Evolutionary conservation across 92 coral and sea anemone genomes (phyloP).

Genomic region (Epizoanthus scotinus): DNA sequence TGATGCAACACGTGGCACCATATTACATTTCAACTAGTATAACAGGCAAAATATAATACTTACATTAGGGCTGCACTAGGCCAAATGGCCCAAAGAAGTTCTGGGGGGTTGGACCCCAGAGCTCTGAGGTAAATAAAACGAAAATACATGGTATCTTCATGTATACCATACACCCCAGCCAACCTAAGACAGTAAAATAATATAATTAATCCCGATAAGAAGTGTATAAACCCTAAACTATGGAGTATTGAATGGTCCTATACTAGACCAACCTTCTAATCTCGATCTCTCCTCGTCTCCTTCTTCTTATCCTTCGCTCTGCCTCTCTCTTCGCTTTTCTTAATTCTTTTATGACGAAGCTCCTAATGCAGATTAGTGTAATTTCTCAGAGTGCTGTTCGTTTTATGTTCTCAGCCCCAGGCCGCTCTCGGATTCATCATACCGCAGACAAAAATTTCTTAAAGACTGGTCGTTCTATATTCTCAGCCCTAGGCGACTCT

Average conservation of each 20-base stretch:
- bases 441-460: too few relatives aligned
- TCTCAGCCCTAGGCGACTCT: too few relatives aligned
- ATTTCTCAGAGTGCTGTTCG: too few relatives aligned
- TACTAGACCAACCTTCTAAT: neutral
- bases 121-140: neutral
- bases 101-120: neutral
- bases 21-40: too few relatives aligned
- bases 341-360: too few relatives aligned
- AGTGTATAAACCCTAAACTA: neutral
- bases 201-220: neutral
- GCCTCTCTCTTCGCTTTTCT: neutral
- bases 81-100: neutral
- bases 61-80: neutral
- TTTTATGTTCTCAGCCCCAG: too few relatives aligned
- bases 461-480: too few relatives aligned
- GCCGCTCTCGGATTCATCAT: too few relatives aligned
- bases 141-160: neutral
- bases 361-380: too few relatives aligned
- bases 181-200: neutral
- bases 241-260: neutral
- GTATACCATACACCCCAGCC: neutral
- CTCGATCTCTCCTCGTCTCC: neutral
- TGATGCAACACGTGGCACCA: too few relatives aligned
- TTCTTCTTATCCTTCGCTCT: neutral
- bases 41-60: neutral